These are phyloP conservation scores for Chaetodon auriga DNA, from an alignment of 2,113 vertebrate species.

Conservation along the genomic window DNA sequence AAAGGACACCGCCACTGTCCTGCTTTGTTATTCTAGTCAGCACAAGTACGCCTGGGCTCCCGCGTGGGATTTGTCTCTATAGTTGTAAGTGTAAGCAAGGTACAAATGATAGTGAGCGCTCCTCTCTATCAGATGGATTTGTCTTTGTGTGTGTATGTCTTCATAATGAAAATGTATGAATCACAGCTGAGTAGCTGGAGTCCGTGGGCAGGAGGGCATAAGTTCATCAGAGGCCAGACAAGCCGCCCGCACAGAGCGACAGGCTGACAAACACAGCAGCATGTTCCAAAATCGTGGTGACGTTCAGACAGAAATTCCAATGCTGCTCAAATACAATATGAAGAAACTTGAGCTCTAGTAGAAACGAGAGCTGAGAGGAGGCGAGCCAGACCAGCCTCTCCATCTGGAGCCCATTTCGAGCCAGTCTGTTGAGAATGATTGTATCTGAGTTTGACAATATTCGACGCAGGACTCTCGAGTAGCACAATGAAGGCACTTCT, in stretches of 20 bases:
- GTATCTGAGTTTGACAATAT: conserved; percentile 25
- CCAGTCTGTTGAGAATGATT: conserved; percentile 32
- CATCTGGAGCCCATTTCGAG: conserved; percentile 52
- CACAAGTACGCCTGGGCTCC: not conserved
- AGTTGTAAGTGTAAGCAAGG: not conserved
- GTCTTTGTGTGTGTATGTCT: conserved; percentile 15
- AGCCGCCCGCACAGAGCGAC: conserved; percentile 37
- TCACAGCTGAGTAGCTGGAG: conserved; percentile 52
- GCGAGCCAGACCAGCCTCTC: conserved; percentile 16
- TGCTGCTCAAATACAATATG: conserved; percentile 24
- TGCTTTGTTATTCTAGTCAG: not conserved
- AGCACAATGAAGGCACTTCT: conserved; percentile 38
- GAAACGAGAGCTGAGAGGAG: conserved; percentile 30
- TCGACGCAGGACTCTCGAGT: conserved; percentile 11
- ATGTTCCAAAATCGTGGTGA: conserved; percentile 42
- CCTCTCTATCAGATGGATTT: not conserved
- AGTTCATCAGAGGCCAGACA: conserved; percentile 65
- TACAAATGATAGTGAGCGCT: not conserved
- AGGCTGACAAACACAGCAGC: conserved; percentile 33
- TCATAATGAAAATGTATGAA: conserved; percentile 34
- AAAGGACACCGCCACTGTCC: conserved; percentile 25
- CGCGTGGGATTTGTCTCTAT: conserved; percentile 3
- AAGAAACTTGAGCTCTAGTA: conserved; percentile 6
- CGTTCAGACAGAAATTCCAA: conserved; percentile 36
- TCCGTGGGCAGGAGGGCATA: conserved; percentile 53